Percentiles rank a stretch among this genome's conserved stretches.
These are phyloP conservation scores for Sceloporus undulatus DNA, from an alignment of 2,113 vertebrate genomes.

Conservation along the genomic window DNA sequence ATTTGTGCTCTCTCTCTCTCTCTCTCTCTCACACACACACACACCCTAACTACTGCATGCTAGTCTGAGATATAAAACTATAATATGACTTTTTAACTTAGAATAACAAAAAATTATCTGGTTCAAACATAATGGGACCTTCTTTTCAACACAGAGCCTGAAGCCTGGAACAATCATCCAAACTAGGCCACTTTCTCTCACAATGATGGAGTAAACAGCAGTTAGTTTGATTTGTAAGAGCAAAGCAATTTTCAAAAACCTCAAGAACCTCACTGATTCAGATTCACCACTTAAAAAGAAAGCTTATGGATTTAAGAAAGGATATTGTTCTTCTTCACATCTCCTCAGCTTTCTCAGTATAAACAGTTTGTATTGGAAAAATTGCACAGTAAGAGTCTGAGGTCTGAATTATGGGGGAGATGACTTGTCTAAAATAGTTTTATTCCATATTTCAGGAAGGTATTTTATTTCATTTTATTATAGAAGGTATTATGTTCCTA, in stretches of 20 bases:
- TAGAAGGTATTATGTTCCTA: neutral
- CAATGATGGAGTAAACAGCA: neutral
- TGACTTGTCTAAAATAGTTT: neutral
- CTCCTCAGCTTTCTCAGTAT: neutral
- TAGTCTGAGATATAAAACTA: no score
- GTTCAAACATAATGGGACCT: neutral
- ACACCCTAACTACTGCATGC: no score
- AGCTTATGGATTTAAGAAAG: neutral
- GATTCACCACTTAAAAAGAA: neutral
- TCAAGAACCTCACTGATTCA: neutral
- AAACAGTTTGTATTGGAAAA: neutral
- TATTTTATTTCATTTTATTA: neutral
- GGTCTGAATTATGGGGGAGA: neutral
- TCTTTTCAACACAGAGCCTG: neutral
- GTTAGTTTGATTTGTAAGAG: neutral
- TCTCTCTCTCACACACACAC: no score
- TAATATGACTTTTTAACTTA: no score
- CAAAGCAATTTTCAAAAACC: constrained; percentile 3
- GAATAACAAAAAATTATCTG: neutral
- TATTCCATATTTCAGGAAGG: neutral
- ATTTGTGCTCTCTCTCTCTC: no score
- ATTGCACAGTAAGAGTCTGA: neutral
- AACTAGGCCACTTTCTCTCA: neutral
- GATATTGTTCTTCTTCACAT: neutral
- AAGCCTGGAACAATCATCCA: neutral